Evolutionary conservation across 2,113 vertebrate genomes (phyloP).

Genomic region (Balaenoptera acutorostrata): DNA sequence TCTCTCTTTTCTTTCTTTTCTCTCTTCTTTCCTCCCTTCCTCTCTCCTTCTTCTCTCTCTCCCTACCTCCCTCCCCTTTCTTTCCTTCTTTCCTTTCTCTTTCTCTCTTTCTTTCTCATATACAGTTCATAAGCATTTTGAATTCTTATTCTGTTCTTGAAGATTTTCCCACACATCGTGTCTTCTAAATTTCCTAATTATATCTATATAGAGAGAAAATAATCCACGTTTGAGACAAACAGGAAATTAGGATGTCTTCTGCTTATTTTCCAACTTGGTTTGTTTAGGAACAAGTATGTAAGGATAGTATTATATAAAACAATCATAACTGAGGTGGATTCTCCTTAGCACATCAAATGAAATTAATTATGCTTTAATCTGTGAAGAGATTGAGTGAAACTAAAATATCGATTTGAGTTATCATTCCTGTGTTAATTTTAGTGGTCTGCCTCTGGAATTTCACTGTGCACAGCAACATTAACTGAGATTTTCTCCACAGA

Average conservation of each 20-base stretch:
- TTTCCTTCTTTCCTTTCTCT: too few relatives aligned
- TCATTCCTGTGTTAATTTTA: background rate
- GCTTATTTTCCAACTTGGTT: background rate
- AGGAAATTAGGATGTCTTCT: background rate
- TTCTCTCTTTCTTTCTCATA: background rate
- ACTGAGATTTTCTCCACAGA: background rate
- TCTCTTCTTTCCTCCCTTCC: too few relatives aligned
- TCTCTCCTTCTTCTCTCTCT: background rate
- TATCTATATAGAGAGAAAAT: background rate
- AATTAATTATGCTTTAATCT: background rate
- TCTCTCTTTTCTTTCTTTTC: background rate
- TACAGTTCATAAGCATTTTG: background rate
- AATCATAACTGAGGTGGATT: background rate
- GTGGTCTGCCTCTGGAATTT: background rate
- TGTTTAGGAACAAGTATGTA: background rate
- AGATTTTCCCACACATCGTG: background rate
- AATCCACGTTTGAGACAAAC: background rate
- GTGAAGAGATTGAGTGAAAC: background rate
- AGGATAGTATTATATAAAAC: background rate
- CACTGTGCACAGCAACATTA: background rate
- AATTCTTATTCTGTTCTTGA: background rate
- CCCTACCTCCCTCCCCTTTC: background rate
- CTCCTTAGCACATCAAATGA: background rate
- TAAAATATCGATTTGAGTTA: background rate
- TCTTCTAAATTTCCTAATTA: background rate